A percentile compares a stretch with the other conserved stretches of the same genome.
Evolutionary conservation across 2,797 vertebrate species (phyloP).

Genomic region (Taeniopygia guttata): DNA sequence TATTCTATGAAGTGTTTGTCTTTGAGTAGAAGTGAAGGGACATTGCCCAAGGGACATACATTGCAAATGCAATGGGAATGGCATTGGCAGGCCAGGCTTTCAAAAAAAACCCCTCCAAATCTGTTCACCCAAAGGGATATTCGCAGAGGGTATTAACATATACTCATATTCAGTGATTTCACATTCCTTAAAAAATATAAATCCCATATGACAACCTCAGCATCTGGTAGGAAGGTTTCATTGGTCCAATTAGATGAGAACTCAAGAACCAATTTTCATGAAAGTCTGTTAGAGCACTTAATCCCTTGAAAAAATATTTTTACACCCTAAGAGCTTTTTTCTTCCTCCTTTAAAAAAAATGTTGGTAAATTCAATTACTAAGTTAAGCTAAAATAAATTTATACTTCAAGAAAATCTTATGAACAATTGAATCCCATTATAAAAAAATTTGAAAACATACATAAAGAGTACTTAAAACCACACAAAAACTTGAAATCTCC

Average conservation of each 20-base stretch:
- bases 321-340: neutral
- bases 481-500: neutral
- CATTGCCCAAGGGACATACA: neutral
- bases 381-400: neutral
- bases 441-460: neutral
- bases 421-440: neutral
- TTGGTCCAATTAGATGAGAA: neutral
- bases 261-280: neutral
- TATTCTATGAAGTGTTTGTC: neutral
- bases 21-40: neutral
- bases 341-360: neutral
- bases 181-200: neutral
- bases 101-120: fast-evolving
- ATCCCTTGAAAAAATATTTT: neutral
- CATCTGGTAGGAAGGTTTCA: neutral
- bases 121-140: neutral
- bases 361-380: neutral
- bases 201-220: neutral
- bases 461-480: neutral
- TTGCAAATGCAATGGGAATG: neutral
- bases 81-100: neutral
- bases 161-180: neutral
- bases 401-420: neutral
- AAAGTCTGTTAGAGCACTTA: neutral
- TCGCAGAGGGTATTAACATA: neutral